Evolutionary conservation across 2,797 vertebrate genomes (phyloP).

Genomic region (Xyrichtys novacula): DNA sequence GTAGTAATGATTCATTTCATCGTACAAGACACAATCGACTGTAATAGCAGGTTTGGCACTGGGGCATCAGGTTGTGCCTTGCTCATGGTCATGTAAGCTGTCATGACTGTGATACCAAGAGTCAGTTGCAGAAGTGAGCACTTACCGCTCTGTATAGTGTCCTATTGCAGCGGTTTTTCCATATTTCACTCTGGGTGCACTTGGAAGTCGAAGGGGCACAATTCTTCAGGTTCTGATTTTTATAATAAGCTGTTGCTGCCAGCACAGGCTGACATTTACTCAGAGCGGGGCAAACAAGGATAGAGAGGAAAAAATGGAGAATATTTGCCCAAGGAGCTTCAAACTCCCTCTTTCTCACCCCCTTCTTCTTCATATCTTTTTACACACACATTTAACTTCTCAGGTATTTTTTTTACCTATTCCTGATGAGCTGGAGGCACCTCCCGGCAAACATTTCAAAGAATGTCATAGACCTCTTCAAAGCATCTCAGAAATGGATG

Average conservation of each 20-base stretch:
- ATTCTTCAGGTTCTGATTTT: slow-evolving; percentile 62
- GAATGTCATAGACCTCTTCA: slow-evolving; percentile 39
- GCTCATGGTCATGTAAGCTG: slow-evolving; percentile 26
- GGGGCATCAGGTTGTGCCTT: slow-evolving; percentile 42
- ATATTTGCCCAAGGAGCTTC: slow-evolving; percentile 66
- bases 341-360: slow-evolving; percentile 32
- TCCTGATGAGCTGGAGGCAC: slow-evolving; percentile 37
- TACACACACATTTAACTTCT: slow-evolving; percentile 22
- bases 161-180: slow-evolving; percentile 30
- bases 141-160: slow-evolving; percentile 19
- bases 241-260: slow-evolving; percentile 65
- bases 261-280: slow-evolving; percentile 70
- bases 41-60: slow-evolving; percentile 61
- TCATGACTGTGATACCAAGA: slow-evolving; percentile 16
- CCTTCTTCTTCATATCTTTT: slow-evolving; percentile 37
- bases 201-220: slow-evolving; percentile 33
- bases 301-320: slow-evolving; percentile 38
- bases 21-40: slow-evolving; percentile 58
- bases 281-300: slow-evolving; percentile 63
- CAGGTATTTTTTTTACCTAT: slow-evolving; percentile 46
- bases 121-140: slow-evolving; percentile 11
- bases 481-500: slow-evolving; percentile 60
- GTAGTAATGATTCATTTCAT: slow-evolving; percentile 77
- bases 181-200: slow-evolving; percentile 49
- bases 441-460: slow-evolving; percentile 50